Percentiles rank a stretch among this genome's conserved stretches.
Conservation (phyloP, 2,888 invertebrate species). For the Chesias legatella region DNA sequence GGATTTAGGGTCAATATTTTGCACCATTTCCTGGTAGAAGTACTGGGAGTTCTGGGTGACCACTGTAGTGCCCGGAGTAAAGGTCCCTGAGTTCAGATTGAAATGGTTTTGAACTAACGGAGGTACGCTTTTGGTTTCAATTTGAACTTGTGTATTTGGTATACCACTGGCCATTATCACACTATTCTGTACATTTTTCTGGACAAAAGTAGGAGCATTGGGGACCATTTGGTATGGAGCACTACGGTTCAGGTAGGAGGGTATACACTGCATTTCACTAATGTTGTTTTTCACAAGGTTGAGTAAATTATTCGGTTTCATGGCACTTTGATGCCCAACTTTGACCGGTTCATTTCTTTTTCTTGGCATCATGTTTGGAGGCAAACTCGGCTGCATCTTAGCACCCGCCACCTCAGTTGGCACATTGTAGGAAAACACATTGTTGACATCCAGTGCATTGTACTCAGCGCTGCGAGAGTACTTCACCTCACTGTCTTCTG, state of each 20-base stretch:
- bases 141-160: constrained; percentile 45
- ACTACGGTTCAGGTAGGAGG: constrained; percentile 42
- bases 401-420: constrained; percentile 41
- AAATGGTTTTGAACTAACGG: constrained; percentile 53
- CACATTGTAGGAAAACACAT: constrained; percentile 51
- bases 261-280: constrained; percentile 43
- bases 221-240: constrained; percentile 43
- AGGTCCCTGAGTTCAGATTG: constrained; percentile 50
- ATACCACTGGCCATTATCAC: constrained; percentile 63
- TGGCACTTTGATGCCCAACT: constrained; percentile 45
- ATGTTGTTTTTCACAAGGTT: constrained; percentile 59
- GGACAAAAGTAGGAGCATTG: constrained; percentile 61
- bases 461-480: constrained; percentile 71
- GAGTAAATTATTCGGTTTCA: constrained; percentile 58
- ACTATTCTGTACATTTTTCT: constrained; percentile 68
- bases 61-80: constrained; percentile 65
- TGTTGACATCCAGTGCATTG: constrained; percentile 49
- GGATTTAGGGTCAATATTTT: constrained; percentile 66
- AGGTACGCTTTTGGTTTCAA: constrained; percentile 49
- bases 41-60: constrained; percentile 74
- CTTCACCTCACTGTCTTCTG: constrained; percentile 67
- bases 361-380: constrained; percentile 41
- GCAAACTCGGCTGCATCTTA: constrained; percentile 43
- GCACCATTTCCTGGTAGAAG: constrained; percentile 73
- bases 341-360: constrained; percentile 56